Conservation (phyloP, 2,888 invertebrate species). For the Lamellibrachia columna region DNA sequence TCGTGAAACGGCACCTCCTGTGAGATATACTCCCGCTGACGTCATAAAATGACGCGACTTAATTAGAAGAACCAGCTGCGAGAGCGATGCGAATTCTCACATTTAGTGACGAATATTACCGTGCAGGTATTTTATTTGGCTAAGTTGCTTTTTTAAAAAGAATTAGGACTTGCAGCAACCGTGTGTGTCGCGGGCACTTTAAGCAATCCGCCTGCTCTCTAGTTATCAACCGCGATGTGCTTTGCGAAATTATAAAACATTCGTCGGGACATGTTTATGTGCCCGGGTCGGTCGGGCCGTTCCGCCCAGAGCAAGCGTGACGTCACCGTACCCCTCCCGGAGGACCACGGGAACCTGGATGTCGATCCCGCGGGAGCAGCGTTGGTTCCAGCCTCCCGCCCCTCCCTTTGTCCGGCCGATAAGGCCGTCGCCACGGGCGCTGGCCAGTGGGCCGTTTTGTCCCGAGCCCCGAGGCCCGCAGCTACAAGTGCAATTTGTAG, state of each 20-base stretch:
- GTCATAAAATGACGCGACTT: too few relatives aligned
- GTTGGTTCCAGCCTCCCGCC: not conserved
- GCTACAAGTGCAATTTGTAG: not conserved
- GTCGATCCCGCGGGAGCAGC: not conserved
- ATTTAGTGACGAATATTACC: too few relatives aligned
- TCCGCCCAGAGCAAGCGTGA: not conserved
- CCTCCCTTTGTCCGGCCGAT: not conserved
- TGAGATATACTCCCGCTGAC: too few relatives aligned
- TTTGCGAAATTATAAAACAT: not conserved
- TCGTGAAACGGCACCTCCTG: too few relatives aligned
- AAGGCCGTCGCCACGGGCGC: not conserved
- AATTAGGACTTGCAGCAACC: too few relatives aligned
- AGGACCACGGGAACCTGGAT: not conserved
- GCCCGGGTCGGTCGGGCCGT: not conserved
- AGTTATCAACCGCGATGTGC: not conserved
- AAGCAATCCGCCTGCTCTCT: not conserved
- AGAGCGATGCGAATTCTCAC: too few relatives aligned
- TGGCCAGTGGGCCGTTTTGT: not conserved
- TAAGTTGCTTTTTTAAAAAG: too few relatives aligned
- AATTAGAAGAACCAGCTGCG: too few relatives aligned
- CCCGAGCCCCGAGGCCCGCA: not conserved
- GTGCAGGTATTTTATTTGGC: too few relatives aligned
- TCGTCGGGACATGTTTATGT: not conserved
- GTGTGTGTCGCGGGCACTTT: not conserved
- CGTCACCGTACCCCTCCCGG: not conserved